Conservation (phyloP, 2,113 vertebrate species). For the Prietella phreatophila region DNA sequence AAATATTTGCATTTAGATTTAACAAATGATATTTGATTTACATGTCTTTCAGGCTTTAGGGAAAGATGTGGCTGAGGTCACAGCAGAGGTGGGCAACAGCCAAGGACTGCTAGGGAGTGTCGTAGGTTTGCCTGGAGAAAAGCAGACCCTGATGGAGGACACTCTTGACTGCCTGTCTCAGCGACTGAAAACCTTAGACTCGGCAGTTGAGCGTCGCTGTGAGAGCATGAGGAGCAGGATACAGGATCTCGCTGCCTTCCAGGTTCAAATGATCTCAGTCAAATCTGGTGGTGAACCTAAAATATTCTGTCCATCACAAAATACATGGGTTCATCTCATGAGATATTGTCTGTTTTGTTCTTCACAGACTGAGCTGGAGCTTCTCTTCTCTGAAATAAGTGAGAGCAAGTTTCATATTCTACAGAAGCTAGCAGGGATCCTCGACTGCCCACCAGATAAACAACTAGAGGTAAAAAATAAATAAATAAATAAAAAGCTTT, state of each 20-base stretch:
- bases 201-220: slow-evolving; percentile 81
- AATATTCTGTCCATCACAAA: slow-evolving; percentile 27
- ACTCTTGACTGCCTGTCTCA: slow-evolving; percentile 79
- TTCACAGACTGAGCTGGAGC: slow-evolving; percentile 85
- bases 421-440: slow-evolving; percentile 81
- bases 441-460: slow-evolving; percentile 81
- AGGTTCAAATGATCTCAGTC: slow-evolving; percentile 76
- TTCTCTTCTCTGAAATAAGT: slow-evolving; percentile 80
- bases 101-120: slow-evolving; percentile 74
- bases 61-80: slow-evolving; percentile 86
- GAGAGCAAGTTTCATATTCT: slow-evolving; percentile 86
- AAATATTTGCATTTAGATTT: slow-evolving; percentile 54
- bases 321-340: background rate
- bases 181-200: slow-evolving; percentile 79
- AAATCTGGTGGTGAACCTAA: slow-evolving; percentile 55
- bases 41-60: slow-evolving; percentile 76
- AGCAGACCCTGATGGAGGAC: slow-evolving; percentile 80
- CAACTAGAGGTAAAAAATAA: slow-evolving; percentile 85
- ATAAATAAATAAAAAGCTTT: background rate
- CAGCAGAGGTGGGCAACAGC: slow-evolving; percentile 79
- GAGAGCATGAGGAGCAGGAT: slow-evolving; percentile 82
- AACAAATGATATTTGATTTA: slow-evolving; percentile 81
- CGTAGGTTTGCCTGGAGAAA: slow-evolving; percentile 71
- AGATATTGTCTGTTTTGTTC: slow-evolving; percentile 14
- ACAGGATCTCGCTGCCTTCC: slow-evolving; percentile 82